phyloP scores from a whole-genome alignment of 2,113 vertebrate species.

The Actenoides lindsayi region DNA sequence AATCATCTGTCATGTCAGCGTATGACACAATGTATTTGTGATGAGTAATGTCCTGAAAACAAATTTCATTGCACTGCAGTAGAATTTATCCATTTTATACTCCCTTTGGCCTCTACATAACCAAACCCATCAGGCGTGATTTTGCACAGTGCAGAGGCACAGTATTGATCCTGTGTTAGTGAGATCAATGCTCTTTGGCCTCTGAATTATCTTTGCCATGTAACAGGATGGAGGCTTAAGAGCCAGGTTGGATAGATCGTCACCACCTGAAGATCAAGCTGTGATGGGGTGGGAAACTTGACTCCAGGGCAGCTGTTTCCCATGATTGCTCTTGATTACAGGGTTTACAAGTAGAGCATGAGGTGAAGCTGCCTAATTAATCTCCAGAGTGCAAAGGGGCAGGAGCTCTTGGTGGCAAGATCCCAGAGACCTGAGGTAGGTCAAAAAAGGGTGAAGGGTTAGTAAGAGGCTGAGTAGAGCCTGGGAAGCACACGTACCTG shows the following conservation, averaged over 20 bases:
- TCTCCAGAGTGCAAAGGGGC: accelerated
- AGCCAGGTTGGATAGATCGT: background rate
- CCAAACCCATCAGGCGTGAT: background rate
- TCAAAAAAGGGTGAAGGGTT: accelerated
- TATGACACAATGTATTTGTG: background rate
- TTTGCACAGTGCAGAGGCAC: background rate
- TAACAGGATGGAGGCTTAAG: background rate
- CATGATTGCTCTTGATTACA: background rate
- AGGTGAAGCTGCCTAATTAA: accelerated
- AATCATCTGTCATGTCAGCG: background rate
- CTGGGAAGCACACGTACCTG: accelerated
- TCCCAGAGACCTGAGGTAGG: background rate
- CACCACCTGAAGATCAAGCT: background rate
- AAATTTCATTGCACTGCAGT: background rate
- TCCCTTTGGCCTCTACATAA: background rate
- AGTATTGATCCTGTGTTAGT: background rate
- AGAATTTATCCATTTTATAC: background rate
- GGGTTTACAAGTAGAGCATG: background rate
- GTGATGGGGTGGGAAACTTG: background rate
- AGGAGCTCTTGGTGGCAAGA: accelerated
- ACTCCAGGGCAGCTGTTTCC: background rate
- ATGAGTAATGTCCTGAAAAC: background rate
- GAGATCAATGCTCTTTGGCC: background rate
- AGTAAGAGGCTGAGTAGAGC: background rate
- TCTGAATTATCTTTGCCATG: background rate